A percentile compares a stretch with the other conserved stretches of the same genome.
Evolutionary conservation across 2,888 invertebrate genomes (phyloP).

Genomic region (Amphipyra berbera): DNA sequence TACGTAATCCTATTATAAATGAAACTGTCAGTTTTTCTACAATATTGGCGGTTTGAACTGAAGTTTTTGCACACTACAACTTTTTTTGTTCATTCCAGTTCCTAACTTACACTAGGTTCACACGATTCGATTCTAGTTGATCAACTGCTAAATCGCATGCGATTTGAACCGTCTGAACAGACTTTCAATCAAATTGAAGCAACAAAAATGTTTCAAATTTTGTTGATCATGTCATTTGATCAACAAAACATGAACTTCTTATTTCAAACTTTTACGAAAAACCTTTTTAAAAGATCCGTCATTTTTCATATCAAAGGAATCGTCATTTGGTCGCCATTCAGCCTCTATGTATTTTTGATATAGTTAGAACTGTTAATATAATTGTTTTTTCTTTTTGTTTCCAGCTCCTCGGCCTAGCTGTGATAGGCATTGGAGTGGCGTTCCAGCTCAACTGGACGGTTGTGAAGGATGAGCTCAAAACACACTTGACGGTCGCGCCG

Average conservation of each 20-base stretch:
- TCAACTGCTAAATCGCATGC: no score
- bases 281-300: background rate
- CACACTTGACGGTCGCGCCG: conserved; percentile 89
- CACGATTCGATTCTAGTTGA: no score
- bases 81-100: no score
- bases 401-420: conserved; percentile 92
- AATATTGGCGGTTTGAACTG: background rate
- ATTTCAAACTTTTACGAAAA: background rate
- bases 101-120: no score
- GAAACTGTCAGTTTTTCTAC: background rate
- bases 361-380: background rate
- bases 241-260: no score
- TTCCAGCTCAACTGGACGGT: conserved; percentile 90
- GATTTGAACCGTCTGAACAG: no score
- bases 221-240: no score
- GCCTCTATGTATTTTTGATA: background rate
- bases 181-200: no score
- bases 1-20: no score
- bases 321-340: background rate
- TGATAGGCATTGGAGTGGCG: conserved; percentile 92
- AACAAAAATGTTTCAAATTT: no score
- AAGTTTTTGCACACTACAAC: no score
- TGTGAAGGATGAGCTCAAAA: conserved; percentile 82
- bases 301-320: background rate
- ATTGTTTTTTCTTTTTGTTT: conserved; percentile 62